Evolutionary conservation across 2,113 vertebrate species (phyloP), one percentile per base, ranked within the genome.

Genomic region (Isichthys henryi): DNA sequence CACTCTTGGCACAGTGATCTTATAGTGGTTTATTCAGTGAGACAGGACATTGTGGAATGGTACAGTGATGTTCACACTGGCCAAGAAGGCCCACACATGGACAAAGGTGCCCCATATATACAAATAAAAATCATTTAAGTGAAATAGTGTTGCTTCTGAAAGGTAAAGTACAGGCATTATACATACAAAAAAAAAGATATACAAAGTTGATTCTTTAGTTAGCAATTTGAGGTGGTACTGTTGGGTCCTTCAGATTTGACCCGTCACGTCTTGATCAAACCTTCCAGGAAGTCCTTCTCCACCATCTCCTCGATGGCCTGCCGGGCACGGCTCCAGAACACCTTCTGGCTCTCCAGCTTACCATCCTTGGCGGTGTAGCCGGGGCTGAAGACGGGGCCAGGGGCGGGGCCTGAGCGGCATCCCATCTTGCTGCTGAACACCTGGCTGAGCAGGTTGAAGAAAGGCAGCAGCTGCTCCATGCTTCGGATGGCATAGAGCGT

Each of bases 301-400:
- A 99, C 96, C 97, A 98, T 98, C 94, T 99, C 98, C 94, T 99
- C 98, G 88, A 99, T 99, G 95, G 97, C 97, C 91, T 99, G 98
- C 90, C 98, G 95, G 83, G 97, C 97, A 94, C 96, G 97, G 94
- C 96, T 98, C 95, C 97, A 98, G 93, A 97, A 97, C 23, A 96
- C 95, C 91, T 99, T 99, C 92, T 98, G 97, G 93, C 96, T 98
- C 94, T 99, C 98, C 94, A 98, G 94, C 93, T 99, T 98, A 91
- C 96, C 95, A 93, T 98, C 97, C 92, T 98, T 99, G 90, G 90
- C 88, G 0, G 96, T 94, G 92, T 97, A 97, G 89, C 96, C 94
- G 74, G 96, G 88, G 49, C 95, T 93, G 70, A 96, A 93, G 88
- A 96, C 91, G 49, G 96, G 96, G 92, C 94, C 94, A 92, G 95